Conservation (phyloP, 2,797 vertebrate species). For the Hemitrygon akajei region DNA sequence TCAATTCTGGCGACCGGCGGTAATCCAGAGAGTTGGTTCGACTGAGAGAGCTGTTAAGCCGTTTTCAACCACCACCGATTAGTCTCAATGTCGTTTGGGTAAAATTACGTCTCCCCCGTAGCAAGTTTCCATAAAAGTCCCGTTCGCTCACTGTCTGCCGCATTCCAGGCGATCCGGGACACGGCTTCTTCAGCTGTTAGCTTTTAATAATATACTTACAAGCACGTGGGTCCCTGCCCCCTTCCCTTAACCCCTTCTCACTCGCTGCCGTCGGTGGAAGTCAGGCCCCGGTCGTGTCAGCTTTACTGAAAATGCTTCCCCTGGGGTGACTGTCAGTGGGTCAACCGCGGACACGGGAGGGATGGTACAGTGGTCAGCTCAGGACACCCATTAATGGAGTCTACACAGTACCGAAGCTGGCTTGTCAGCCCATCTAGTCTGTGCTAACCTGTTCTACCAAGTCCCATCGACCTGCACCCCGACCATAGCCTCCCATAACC, state of each 20-base stretch:
- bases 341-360: too few relatives aligned
- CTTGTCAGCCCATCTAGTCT: too few relatives aligned
- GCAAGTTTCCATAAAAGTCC: conserved; percentile 88
- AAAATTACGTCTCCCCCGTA: conserved; percentile 52
- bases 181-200: conserved; percentile 53
- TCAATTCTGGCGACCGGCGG: neutral
- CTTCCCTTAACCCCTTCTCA: conserved; percentile 30
- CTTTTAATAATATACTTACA: conserved; percentile 47
- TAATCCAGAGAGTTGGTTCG: neutral
- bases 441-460: too few relatives aligned
- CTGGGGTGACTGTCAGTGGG: too few relatives aligned
- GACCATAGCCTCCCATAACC: too few relatives aligned
- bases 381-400: too few relatives aligned
- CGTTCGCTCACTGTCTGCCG: conserved; percentile 66
- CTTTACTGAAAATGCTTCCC: too few relatives aligned
- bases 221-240: conserved; percentile 46
- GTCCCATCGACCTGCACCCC: too few relatives aligned
- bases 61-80: conserved; percentile 38
- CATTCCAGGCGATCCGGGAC: conserved; percentile 75
- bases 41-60: neutral
- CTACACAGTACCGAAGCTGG: too few relatives aligned
- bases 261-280: neutral
- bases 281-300: neutral
- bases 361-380: too few relatives aligned
- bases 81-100: conserved; percentile 57